These are phyloP conservation scores for Chelonus formosanus DNA, from an alignment of 2,888 invertebrate species.

Conservation along the genomic window DNA sequence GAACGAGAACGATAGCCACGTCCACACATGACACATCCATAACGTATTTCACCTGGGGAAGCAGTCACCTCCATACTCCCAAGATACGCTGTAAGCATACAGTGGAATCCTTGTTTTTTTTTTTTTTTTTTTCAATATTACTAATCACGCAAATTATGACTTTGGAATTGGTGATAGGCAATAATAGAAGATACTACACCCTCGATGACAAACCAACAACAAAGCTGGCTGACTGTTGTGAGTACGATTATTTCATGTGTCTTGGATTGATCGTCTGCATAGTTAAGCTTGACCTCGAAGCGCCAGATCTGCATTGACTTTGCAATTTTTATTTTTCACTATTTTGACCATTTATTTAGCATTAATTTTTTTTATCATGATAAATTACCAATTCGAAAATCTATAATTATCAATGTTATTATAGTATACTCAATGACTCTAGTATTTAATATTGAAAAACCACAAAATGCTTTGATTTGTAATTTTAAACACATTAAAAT, in stretches of 20 bases:
- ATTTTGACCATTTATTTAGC: neutral
- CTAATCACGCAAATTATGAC: neutral
- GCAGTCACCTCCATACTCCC: conserved; percentile 49
- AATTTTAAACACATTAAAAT: neutral
- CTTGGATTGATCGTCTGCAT: conserved; percentile 21
- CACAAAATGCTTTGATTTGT: neutral
- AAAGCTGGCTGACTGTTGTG: too few relatives aligned
- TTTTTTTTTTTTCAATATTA: neutral
- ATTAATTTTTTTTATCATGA: conserved; percentile 7
- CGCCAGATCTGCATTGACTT: conserved; percentile 19
- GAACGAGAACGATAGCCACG: conserved; percentile 62
- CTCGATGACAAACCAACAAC: conserved; percentile 13
- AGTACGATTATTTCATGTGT: neutral
- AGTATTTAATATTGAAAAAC: too few relatives aligned
- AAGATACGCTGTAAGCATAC: conserved; percentile 62
- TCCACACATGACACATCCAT: conserved; percentile 63
- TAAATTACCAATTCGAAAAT: neutral
- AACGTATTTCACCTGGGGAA: conserved; percentile 54
- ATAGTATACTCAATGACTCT: too few relatives aligned
- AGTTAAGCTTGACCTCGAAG: conserved; percentile 24
- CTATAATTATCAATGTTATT: too few relatives aligned
- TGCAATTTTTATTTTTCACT: conserved; percentile 4
- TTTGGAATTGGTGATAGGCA: conserved; percentile 8
- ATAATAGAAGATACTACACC: conserved; percentile 19
- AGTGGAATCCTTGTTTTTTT: conserved; percentile 30